These are phyloP conservation scores for Phaethon lepturus DNA, from an alignment of 2,113 vertebrate genomes.

Conservation along the genomic window DNA sequence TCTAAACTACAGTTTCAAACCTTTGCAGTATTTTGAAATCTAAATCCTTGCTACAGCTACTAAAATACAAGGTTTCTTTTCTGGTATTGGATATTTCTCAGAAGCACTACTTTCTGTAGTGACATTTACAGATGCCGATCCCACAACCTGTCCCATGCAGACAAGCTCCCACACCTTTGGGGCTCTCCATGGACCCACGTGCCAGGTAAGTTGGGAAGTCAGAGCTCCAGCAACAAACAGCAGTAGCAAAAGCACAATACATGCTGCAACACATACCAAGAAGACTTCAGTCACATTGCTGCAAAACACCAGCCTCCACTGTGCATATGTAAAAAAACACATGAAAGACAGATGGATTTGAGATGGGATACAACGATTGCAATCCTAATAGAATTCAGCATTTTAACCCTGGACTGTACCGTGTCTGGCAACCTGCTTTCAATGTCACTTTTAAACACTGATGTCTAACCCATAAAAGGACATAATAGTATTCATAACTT, in stretches of 20 bases:
- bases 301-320: not conserved
- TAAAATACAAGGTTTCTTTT: not conserved
- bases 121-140: not conserved
- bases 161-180: too few relatives aligned
- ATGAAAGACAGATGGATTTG: not conserved
- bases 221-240: not conserved
- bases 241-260: not conserved
- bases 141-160: not conserved
- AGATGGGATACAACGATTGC: not conserved
- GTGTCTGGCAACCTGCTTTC: not conserved
- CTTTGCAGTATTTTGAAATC: not conserved
- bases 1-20: not conserved
- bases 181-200: not conserved
- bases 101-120: not conserved
- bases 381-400: not conserved
- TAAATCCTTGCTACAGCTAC: not conserved
- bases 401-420: not conserved
- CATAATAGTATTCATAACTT: not conserved
- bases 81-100: not conserved
- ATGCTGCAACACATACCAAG: accelerated
- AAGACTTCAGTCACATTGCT: accelerated
- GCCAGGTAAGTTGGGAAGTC: not conserved
- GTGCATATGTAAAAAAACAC: not conserved
- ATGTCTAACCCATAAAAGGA: not conserved
- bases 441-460: not conserved